phyloP scores from a whole-genome alignment of 2,888 invertebrate genomes.

The Rhorus exstirpatorius region DNA sequence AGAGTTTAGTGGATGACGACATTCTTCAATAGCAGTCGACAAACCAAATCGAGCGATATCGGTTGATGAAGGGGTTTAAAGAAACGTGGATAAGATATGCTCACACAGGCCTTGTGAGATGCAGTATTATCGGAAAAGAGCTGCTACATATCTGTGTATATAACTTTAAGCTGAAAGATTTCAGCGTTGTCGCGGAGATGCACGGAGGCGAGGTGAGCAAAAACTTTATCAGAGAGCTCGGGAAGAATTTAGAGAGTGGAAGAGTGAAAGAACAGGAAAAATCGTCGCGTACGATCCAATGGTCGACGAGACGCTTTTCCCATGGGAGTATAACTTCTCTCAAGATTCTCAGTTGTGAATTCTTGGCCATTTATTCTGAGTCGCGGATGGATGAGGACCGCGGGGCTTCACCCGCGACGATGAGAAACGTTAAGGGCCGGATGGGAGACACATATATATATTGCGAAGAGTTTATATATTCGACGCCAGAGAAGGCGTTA shows the following conservation, averaged over 20 bases:
- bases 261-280: conserved; percentile 57
- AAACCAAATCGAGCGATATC: no score
- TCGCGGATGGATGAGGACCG: conserved; percentile 63
- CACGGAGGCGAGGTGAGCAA: conserved; percentile 19
- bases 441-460: conserved; percentile 32
- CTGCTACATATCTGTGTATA: conserved; percentile 51
- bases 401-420: conserved; percentile 32
- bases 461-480: conserved; percentile 48
- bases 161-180: conserved; percentile 66
- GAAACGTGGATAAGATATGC: no score
- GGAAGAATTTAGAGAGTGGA: conserved; percentile 8
- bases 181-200: conserved; percentile 32
- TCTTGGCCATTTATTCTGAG: conserved; percentile 65
- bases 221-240: conserved; percentile 49
- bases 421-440: conserved; percentile 43
- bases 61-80: not conserved
- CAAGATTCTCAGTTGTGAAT: conserved; percentile 65
- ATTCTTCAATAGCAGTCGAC: no score
- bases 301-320: conserved; percentile 57
- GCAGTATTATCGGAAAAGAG: not conserved
- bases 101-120: no score
- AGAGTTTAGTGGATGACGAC: not conserved
- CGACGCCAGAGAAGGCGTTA: conserved; percentile 36
- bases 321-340: conserved; percentile 67
- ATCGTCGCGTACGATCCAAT: conserved; percentile 69